These are phyloP conservation scores for Apotomis turbidana DNA, from an alignment of 2,888 invertebrate species.

Conservation along the genomic window DNA sequence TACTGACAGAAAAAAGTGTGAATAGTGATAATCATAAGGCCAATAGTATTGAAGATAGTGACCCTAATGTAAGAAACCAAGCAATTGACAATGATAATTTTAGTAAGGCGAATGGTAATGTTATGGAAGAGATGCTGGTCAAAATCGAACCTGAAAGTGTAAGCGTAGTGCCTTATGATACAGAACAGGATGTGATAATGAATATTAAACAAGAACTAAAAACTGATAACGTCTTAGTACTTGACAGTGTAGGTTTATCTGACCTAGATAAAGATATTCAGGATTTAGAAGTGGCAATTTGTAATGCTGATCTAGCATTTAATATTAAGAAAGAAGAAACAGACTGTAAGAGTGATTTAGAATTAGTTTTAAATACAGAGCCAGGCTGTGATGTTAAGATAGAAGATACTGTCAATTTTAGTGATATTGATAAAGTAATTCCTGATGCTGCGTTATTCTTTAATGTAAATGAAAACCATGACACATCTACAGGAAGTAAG, in stretches of 20 bases:
- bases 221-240: not conserved
- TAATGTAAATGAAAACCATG: not conserved
- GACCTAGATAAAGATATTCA: constrained; percentile 23
- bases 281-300: constrained; percentile 18
- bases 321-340: not conserved
- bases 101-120: not conserved
- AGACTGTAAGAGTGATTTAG: not conserved
- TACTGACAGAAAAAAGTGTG: no score
- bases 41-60: not conserved
- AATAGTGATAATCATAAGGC: no score
- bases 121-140: not conserved
- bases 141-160: constrained; percentile 1
- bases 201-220: constrained; percentile 5
- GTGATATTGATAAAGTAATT: constrained; percentile 1
- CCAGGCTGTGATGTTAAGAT: not conserved
- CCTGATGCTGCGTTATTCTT: constrained; percentile 7
- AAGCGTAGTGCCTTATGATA: constrained; percentile 4
- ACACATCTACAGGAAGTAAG: constrained; percentile 28
- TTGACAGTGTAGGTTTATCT: constrained; percentile 5
- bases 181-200: not conserved
- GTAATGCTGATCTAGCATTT: not conserved
- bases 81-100: not conserved
- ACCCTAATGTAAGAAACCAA: not conserved
- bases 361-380: not conserved
- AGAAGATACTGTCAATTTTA: not conserved